Percentiles rank a stretch among this genome's conserved stretches.
Evolutionary conservation across 2,113 vertebrate species (phyloP).

Genomic region (Bombycilla garrulus): DNA sequence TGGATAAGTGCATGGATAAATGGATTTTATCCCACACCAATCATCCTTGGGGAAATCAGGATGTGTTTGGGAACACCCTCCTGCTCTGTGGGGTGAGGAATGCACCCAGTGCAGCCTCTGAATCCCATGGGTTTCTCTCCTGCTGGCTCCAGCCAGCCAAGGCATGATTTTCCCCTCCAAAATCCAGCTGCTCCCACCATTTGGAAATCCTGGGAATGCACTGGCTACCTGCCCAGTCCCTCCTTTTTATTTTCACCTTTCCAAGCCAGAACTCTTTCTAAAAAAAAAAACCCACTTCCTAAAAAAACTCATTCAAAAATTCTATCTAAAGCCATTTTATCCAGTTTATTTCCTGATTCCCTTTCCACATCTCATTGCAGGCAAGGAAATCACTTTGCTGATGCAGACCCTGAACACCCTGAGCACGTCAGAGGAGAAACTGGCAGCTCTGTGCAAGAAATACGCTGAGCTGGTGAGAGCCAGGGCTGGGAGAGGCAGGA

Average conservation of each 20-base stretch:
- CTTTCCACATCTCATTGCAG: constrained; percentile 60
- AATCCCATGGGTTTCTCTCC: rapidly evolving
- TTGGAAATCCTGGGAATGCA: background rate
- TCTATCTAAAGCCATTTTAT: background rate
- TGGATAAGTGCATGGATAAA: background rate
- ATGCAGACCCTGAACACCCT: constrained; percentile 98
- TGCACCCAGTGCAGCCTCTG: rapidly evolving
- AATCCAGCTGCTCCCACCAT: background rate
- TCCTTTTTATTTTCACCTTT: background rate
- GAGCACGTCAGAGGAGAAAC: constrained; percentile 95
- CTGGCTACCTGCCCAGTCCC: background rate
- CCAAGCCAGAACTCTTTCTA: background rate
- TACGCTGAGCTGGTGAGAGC: constrained; percentile 97
- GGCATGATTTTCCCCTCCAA: background rate
- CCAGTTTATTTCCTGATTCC: background rate
- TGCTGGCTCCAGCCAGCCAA: background rate
- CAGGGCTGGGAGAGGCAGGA: background rate
- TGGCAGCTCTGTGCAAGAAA: constrained; percentile 94
- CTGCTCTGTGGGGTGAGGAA: background rate
- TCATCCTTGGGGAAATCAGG: background rate
- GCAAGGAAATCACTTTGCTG: constrained; percentile 95
- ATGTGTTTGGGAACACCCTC: rapidly evolving
- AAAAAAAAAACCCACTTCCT: too few species aligned
- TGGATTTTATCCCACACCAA: rapidly evolving
- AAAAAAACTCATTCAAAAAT: too few species aligned